Conservation (phyloP, 2,797 vertebrate genomes). For the Microcaecilia unicolor region DNA sequence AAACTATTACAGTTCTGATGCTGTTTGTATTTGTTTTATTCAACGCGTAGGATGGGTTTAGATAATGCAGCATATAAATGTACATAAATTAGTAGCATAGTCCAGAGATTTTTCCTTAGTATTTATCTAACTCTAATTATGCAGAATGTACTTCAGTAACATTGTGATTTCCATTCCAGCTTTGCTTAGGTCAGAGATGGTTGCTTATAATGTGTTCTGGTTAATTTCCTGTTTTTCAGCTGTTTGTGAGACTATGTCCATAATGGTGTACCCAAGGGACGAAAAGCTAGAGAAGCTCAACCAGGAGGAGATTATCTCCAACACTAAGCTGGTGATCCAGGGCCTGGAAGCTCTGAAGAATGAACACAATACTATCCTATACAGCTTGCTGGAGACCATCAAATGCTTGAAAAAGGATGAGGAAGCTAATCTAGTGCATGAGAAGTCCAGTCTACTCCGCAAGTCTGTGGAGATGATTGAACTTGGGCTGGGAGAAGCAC, state of each 20-base stretch:
- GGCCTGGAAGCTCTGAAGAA: constrained; percentile 93
- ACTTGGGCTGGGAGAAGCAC: constrained; percentile 89
- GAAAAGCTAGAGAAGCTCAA: constrained; percentile 90
- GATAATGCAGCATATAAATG: too few species aligned
- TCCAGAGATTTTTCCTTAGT: too few species aligned
- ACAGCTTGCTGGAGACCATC: constrained; percentile 93
- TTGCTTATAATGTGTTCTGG: too few species aligned
- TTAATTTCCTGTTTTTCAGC: too few species aligned
- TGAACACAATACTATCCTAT: constrained; percentile 94
- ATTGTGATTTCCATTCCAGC: too few species aligned
- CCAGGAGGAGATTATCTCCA: constrained; percentile 97
- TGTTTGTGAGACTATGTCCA: constrained; percentile 62
- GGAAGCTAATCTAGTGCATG: constrained; percentile 90
- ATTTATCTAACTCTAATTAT: too few species aligned
- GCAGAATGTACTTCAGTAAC: too few species aligned
- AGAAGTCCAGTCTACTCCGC: constrained; percentile 89
- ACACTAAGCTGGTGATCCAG: constrained; percentile 93
- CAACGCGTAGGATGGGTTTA: too few species aligned
- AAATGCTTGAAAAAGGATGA: constrained; percentile 97
- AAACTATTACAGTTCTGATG: too few species aligned
- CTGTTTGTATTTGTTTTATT: too few species aligned
- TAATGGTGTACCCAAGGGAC: constrained; percentile 82
- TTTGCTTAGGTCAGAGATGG: too few species aligned
- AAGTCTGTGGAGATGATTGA: constrained; percentile 97
- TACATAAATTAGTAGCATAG: too few species aligned